Evolutionary conservation across 2,113 vertebrate genomes (phyloP).

Genomic region (Pardalotus punctatus): DNA sequence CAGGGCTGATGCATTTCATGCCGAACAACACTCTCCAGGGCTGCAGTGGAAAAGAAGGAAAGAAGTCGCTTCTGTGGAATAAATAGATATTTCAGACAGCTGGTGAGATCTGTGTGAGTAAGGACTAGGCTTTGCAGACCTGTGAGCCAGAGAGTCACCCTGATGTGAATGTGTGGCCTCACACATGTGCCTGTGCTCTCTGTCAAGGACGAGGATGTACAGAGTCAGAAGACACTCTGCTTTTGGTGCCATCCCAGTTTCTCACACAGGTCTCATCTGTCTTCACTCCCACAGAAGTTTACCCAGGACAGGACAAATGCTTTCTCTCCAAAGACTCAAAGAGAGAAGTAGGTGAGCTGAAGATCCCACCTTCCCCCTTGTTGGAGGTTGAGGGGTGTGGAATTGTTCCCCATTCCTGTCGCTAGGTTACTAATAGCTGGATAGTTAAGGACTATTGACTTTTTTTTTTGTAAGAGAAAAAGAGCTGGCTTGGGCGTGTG

Average conservation of each 20-base stretch:
- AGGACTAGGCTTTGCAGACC: neutral
- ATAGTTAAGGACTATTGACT: no score
- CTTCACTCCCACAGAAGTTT: neutral
- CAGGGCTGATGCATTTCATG: neutral
- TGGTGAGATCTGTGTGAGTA: neutral
- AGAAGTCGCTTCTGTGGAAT: neutral
- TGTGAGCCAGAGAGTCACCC: neutral
- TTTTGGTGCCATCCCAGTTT: neutral
- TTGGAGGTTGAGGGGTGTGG: no score
- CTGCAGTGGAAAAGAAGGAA: neutral
- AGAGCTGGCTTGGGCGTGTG: no score
- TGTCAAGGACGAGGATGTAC: neutral
- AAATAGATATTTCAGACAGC: neutral
- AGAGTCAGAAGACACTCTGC: neutral
- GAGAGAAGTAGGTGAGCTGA: neutral
- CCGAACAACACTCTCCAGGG: neutral
- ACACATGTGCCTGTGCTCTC: rapidly evolving
- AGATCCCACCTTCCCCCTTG: neutral
- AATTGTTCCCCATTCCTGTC: no score
- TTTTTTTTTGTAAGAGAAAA: no score
- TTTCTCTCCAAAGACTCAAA: neutral
- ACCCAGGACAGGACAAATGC: neutral
- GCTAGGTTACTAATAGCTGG: no score
- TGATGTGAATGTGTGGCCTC: rapidly evolving
- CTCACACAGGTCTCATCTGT: neutral